Percentiles rank a stretch among this genome's conserved stretches.
Evolutionary conservation across 2,888 invertebrate species (phyloP).

Genomic region (Drosophila parthenogenetica): DNA sequence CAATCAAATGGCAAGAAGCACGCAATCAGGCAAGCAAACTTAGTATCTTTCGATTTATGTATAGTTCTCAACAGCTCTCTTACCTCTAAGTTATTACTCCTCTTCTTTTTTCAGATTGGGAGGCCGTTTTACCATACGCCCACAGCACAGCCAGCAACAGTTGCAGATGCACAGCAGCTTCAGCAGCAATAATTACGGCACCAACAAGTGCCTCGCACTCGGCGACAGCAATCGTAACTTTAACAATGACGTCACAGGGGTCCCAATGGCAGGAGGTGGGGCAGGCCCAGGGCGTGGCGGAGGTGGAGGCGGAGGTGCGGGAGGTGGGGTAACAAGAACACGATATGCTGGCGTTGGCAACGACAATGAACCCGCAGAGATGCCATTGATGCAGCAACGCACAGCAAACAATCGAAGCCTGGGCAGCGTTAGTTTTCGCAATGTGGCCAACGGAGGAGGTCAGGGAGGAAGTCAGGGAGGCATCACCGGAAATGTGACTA

Average conservation of each 20-base stretch:
- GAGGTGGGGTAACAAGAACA: conserved; percentile 18
- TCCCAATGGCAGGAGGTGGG: neutral
- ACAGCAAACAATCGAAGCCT: conserved; percentile 49
- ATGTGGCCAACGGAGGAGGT: conserved; percentile 53
- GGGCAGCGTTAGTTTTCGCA: conserved; percentile 68
- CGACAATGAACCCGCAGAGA: conserved; percentile 47
- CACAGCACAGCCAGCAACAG: conserved; percentile 83
- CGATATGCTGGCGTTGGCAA: conserved; percentile 27
- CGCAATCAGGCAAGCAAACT: conserved; percentile 12
- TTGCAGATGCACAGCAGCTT: conserved; percentile 80
- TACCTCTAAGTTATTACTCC: neutral
- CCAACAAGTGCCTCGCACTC: conserved; percentile 70
- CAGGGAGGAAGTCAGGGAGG: conserved; percentile 18
- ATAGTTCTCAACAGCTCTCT: neutral
- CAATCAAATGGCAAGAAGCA: conserved; percentile 49
- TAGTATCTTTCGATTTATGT: conserved; percentile 38
- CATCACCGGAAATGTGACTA: conserved; percentile 26
- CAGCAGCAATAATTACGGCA: conserved; percentile 38
- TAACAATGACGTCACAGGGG: conserved; percentile 50
- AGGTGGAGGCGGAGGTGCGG: too few relatives aligned
- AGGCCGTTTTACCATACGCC: conserved; percentile 84
- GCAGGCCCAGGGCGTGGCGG: too few relatives aligned
- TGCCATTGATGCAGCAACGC: conserved; percentile 62
- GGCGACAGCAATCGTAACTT: conserved; percentile 80
- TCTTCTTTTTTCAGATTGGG: conserved; percentile 77